phyloP scores from a whole-genome alignment of 2,113 vertebrate species.

The Ictalurus furcatus region DNA sequence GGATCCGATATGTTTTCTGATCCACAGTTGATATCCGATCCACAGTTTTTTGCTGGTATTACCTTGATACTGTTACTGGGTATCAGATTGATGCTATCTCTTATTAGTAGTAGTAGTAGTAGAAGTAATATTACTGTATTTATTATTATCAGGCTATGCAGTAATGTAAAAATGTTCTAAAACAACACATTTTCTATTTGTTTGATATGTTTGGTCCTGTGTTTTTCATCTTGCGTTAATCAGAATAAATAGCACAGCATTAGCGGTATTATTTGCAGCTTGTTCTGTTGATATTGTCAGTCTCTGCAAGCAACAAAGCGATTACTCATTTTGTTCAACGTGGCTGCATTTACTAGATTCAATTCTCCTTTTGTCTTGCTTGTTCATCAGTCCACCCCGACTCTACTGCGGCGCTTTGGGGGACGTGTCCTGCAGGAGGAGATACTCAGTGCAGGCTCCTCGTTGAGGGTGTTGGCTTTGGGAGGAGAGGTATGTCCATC shows the following conservation, averaged over 20 bases:
- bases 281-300: background rate
- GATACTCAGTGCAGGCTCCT: slow-evolving; percentile 78
- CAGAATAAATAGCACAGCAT: background rate
- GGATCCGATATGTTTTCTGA: background rate
- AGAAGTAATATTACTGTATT: background rate
- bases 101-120: background rate
- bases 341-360: background rate
- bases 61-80: too few relatives aligned
- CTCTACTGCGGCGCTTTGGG: slow-evolving; percentile 85
- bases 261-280: background rate
- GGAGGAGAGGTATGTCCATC: slow-evolving; percentile 89
- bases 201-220: background rate
- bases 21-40: background rate
- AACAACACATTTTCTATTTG: background rate
- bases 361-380: background rate
- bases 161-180: background rate
- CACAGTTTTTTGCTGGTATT: background rate
- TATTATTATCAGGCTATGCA: background rate
- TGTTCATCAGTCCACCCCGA: slow-evolving; percentile 83
- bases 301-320: background rate
- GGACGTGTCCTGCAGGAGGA: slow-evolving; percentile 71
- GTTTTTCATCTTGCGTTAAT: background rate
- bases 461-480: slow-evolving; percentile 86
- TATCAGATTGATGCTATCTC: background rate
- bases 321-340: background rate